These are phyloP conservation scores for Botia almorhae DNA, from an alignment of 2,797 vertebrate genomes.

Conservation along the genomic window DNA sequence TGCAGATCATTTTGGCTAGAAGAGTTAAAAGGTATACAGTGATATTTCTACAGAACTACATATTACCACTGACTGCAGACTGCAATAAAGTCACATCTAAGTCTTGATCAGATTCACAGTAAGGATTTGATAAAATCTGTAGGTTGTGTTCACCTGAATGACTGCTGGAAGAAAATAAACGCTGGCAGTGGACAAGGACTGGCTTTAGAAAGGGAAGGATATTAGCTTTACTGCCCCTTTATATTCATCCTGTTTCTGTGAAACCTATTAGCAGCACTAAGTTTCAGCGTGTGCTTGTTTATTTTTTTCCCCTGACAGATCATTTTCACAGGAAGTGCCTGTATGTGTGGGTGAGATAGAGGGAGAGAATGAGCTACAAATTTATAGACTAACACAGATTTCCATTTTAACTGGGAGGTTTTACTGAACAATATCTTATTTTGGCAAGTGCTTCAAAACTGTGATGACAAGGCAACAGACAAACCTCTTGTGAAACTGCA, in stretches of 20 bases:
- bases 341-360: not conserved
- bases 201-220: not conserved
- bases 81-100: not conserved
- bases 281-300: not conserved
- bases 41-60: conserved; percentile 14
- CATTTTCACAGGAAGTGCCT: conserved; percentile 18
- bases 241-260: not conserved
- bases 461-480: not conserved
- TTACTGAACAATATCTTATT: conserved; percentile 9
- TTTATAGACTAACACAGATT: not conserved
- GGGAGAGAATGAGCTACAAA: conserved; percentile 11
- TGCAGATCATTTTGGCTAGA: conserved; percentile 9
- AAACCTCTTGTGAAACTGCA: not conserved
- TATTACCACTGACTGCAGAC: not conserved
- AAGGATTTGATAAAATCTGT: not conserved
- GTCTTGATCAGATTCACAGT: not conserved
- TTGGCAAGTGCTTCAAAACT: not conserved
- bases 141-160: conserved; percentile 15
- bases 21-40: not conserved
- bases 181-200: conserved; percentile 25
- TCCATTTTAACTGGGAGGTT: not conserved
- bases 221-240: conserved; percentile 14
- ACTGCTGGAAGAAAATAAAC: conserved; percentile 4
- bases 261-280: conserved; percentile 5
- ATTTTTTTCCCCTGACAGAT: conserved; percentile 12